Conservation (phyloP, 2,113 vertebrate species). For the Notothenia rossii region DNA sequence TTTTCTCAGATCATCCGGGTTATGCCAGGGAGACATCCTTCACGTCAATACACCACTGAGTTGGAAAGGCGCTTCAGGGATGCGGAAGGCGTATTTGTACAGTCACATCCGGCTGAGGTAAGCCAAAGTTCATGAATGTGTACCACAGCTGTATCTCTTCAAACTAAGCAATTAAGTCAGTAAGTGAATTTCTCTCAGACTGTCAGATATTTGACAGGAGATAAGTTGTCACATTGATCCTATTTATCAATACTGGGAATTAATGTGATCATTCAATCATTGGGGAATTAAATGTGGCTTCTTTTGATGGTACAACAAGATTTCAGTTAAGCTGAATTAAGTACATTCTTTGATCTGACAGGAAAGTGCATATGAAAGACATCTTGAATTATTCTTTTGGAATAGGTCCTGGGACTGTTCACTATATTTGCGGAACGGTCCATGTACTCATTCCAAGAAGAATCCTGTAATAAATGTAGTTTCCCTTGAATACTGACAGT, state of each 20-base stretch:
- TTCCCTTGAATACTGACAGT: not conserved
- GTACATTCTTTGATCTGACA: not conserved
- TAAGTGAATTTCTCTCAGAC: conserved; percentile 19
- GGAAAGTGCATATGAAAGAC: not conserved
- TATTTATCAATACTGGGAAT: conserved; percentile 34
- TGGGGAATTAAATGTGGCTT: not conserved
- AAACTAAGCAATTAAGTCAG: conserved; percentile 14
- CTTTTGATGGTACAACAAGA: not conserved
- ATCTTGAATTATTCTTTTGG: not conserved
- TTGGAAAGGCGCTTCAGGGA: conserved; percentile 82
- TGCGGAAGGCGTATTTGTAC: conserved; percentile 72
- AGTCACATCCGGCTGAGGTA: conserved; percentile 74
- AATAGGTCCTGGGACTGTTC: too few relatives aligned
- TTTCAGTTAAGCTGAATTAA: not conserved
- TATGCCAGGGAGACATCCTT: conserved; percentile 87
- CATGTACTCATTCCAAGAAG: too few relatives aligned
- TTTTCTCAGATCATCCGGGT: conserved; percentile 80
- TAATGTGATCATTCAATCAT: not conserved
- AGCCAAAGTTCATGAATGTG: conserved; percentile 13
- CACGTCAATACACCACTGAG: conserved; percentile 81
- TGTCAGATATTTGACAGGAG: not conserved
- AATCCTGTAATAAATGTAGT: not conserved
- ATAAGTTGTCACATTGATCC: conserved; percentile 34
- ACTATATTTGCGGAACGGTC: not conserved
- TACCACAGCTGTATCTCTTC: not conserved